phyloP scores from a whole-genome alignment of 2,888 invertebrate genomes.

The Endomychus coccineus region DNA sequence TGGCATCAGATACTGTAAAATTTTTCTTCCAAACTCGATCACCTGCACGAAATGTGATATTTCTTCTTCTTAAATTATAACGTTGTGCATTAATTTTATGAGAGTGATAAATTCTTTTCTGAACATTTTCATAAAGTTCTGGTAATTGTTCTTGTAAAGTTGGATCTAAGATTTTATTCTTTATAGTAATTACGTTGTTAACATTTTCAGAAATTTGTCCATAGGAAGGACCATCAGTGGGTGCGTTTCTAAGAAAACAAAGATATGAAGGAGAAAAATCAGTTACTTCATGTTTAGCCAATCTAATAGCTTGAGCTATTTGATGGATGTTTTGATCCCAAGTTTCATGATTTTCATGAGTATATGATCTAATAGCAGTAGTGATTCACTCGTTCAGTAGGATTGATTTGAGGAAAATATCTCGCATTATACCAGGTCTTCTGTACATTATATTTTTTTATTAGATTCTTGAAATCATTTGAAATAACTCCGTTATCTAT shows the following conservation, averaged over 20 bases:
- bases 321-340: constrained; percentile 5
- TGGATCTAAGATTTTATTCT: constrained; percentile 2
- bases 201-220: constrained; percentile 5
- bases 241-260: constrained; percentile 4
- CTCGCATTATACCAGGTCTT: constrained; percentile 5
- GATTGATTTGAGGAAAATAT: constrained; percentile 9
- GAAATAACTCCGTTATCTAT: no score
- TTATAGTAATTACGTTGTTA: not conserved
- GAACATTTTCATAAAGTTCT: not conserved
- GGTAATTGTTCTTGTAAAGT: constrained; percentile 4
- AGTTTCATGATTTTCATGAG: constrained; percentile 5
- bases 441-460: constrained; percentile 3
- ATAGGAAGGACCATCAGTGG: constrained; percentile 6
- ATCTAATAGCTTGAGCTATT: constrained; percentile 9
- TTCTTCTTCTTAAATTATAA: not conserved
- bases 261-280: constrained; percentile 6
- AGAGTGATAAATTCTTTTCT: constrained; percentile 2
- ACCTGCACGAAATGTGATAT: not conserved
- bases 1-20: not conserved
- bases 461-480: no score
- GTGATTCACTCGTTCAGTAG: constrained; percentile 3
- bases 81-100: not conserved
- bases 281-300: constrained; percentile 10
- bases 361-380: constrained; percentile 8
- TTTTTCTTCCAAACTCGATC: constrained; percentile 3